Percentiles rank a stretch among this genome's conserved stretches.
phyloP scores from a whole-genome alignment of 2,888 invertebrate genomes.

The Crocallis elinguaria region DNA sequence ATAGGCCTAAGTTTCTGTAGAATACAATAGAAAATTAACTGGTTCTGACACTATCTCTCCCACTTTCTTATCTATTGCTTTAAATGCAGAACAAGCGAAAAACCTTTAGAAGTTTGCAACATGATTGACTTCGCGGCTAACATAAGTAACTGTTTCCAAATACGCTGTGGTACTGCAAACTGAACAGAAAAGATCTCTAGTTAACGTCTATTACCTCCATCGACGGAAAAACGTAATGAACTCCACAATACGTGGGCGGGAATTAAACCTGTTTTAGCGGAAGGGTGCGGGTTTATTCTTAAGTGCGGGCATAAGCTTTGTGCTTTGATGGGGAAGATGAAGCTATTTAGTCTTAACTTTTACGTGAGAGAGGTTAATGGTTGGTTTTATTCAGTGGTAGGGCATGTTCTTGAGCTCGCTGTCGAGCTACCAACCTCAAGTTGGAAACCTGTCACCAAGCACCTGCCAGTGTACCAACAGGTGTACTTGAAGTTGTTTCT shows the following conservation, averaged over 20 bases:
- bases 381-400: too few relatives aligned
- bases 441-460: too few relatives aligned
- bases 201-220: constrained; percentile 7
- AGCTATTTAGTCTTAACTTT: not conserved
- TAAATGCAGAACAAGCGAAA: too few relatives aligned
- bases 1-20: too few relatives aligned
- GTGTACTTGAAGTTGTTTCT: too few relatives aligned
- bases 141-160: not conserved
- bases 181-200: constrained; percentile 7
- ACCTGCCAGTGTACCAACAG: too few relatives aligned
- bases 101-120: too few relatives aligned
- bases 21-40: too few relatives aligned
- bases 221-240: constrained; percentile 7
- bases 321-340: not conserved
- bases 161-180: not conserved
- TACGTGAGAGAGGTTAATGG: not conserved
- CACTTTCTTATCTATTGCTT: too few relatives aligned
- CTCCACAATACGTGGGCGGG: not conserved
- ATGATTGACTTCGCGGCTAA: not conserved
- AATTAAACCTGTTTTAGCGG: not conserved
- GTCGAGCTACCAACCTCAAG: too few relatives aligned
- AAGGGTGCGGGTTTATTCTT: not conserved
- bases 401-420: too few relatives aligned
- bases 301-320: not conserved
- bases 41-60: too few relatives aligned